Percentiles rank a stretch among this genome's conserved stretches.
These are phyloP conservation scores for Diorhabda elongata DNA, from an alignment of 1,140 invertebrate species.

Conservation along the genomic window DNA sequence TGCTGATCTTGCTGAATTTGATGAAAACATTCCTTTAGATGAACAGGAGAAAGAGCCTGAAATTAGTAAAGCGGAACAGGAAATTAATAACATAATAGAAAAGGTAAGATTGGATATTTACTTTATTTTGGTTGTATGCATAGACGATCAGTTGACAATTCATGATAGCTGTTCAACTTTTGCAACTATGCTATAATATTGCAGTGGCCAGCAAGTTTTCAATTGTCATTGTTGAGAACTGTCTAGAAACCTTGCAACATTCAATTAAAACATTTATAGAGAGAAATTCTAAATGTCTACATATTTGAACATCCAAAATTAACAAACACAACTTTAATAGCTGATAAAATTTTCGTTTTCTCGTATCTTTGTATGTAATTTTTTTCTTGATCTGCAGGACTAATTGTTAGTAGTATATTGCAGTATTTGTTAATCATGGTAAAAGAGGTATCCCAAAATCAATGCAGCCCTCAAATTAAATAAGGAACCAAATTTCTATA, in stretches of 20 bases:
- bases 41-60: constrained; percentile 59
- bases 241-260: constrained; percentile 26
- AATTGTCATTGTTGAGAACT: constrained; percentile 20
- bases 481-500: too few species aligned
- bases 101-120: constrained; percentile 57
- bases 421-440: too few species aligned
- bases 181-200: constrained; percentile 28
- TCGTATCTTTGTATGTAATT: too few species aligned
- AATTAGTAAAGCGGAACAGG: constrained; percentile 76
- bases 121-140: constrained; percentile 14
- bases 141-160: constrained; percentile 25
- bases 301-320: too few species aligned
- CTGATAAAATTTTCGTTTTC: too few species aligned
- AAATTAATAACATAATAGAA: constrained; percentile 76
- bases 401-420: too few species aligned
- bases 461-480: too few species aligned
- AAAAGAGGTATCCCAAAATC: too few species aligned
- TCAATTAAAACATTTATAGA: not conserved
- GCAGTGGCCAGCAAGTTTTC: constrained; percentile 26
- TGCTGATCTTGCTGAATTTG: constrained; percentile 92
- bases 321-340: too few species aligned
- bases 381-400: too few species aligned
- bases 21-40: constrained; percentile 91
- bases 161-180: constrained; percentile 22
- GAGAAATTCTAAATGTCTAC: too few species aligned